phyloP scores from a whole-genome alignment of 2,888 invertebrate species.

The Lypha dubia region DNA sequence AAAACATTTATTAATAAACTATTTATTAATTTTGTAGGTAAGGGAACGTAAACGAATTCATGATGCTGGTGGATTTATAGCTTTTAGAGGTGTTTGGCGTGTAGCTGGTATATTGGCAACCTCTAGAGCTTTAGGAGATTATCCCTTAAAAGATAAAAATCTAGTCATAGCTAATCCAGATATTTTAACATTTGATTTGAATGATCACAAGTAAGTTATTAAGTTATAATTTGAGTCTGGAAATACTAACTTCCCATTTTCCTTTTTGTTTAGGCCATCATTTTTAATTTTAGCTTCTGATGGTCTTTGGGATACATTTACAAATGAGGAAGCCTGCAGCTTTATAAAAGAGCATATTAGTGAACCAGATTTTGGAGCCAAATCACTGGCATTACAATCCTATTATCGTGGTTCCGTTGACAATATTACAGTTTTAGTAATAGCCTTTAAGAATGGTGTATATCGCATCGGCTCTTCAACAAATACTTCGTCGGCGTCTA shows the following conservation, averaged over 20 bases:
- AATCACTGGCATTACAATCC: conserved; percentile 94
- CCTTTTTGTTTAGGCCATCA: conserved; percentile 85
- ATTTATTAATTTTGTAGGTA: conserved; percentile 84
- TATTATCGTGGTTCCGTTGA: conserved; percentile 96
- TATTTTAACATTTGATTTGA: conserved; percentile 94
- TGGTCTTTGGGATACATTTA: conserved; percentile 98
- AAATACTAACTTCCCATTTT: conserved; percentile 31
- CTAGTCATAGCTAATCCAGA: conserved; percentile 98
- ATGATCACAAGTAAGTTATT: conserved; percentile 87
- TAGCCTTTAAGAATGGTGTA: conserved; percentile 88
- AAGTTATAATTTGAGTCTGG: not conserved
- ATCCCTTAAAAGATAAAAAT: conserved; percentile 96
- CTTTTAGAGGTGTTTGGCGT: conserved; percentile 97
- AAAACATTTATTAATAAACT: too few species aligned
- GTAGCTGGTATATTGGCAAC: conserved; percentile 97
- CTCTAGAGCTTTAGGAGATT: conserved; percentile 96
- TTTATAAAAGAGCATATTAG: conserved; percentile 93
- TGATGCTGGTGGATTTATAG: conserved; percentile 97
- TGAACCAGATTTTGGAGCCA: conserved; percentile 95
- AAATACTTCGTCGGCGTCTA: conserved; percentile 52
- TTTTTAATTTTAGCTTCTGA: conserved; percentile 97
- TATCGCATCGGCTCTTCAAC: conserved; percentile 78
- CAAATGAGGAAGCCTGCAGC: conserved; percentile 96
- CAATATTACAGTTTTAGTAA: conserved; percentile 96
- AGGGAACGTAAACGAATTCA: conserved; percentile 95